A percentile compares a stretch with the other conserved stretches of the same genome.
phyloP scores from a whole-genome alignment of 2,888 invertebrate genomes.

The Gortyna flavago region DNA sequence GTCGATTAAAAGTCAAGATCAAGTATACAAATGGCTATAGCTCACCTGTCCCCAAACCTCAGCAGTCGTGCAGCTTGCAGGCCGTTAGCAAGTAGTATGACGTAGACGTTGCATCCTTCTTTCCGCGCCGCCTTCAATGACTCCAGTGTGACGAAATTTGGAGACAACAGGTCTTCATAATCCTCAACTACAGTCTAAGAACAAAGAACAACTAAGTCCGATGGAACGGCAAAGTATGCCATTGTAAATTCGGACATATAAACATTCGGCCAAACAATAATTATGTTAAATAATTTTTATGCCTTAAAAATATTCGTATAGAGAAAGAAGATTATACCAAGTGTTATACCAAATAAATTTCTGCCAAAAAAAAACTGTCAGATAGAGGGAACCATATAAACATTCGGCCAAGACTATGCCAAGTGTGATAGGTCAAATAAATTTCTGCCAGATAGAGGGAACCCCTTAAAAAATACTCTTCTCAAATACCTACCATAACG shows the following conservation, averaged over 20 bases:
- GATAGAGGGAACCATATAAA: too few species aligned
- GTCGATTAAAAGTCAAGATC: neutral
- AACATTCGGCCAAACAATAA: too few species aligned
- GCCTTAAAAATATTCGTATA: too few species aligned
- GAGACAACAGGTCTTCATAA: slow-evolving; percentile 91
- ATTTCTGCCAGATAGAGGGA: too few species aligned
- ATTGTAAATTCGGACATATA: too few species aligned
- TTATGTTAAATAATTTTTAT: too few species aligned
- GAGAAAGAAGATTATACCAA: too few species aligned
- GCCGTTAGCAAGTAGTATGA: slow-evolving; percentile 93
- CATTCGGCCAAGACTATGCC: too few species aligned
- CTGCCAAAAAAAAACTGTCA: too few species aligned
- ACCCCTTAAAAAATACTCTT: neutral
- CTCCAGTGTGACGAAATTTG: slow-evolving; percentile 90
- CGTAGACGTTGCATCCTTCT: slow-evolving; percentile 92
- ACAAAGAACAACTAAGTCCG: neutral
- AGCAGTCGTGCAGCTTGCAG: slow-evolving; percentile 92
- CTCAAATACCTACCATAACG: slow-evolving; percentile 84
- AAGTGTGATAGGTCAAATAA: too few species aligned
- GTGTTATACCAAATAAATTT: too few species aligned
- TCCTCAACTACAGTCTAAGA: slow-evolving; percentile 90
- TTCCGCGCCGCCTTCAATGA: slow-evolving; percentile 90
- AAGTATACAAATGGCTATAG: neutral
- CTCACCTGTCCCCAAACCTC: slow-evolving; percentile 92
- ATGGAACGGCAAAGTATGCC: neutral